Evolutionary conservation across 2,113 vertebrate species (phyloP), one percentile per base, ranked within the genome.

Genomic region (Seriola quinqueradiata): DNA sequence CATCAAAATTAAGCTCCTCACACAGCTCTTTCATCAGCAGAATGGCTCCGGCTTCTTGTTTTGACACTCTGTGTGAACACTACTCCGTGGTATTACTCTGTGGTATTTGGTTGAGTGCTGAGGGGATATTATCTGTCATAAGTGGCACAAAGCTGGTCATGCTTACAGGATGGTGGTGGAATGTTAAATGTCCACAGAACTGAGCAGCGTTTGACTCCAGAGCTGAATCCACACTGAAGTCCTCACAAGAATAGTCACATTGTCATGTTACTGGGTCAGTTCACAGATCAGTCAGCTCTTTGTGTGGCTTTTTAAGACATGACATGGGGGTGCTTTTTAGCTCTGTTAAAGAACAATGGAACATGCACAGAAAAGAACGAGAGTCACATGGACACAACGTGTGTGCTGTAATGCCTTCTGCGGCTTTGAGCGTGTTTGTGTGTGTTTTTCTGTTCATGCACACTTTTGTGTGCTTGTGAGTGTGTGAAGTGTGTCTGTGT

Each of bases 221-320:
- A 59, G 44, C 72, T 57, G 67, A 60, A 59, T 70, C 16, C 48
- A 23, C 16, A 36, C 46, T 3, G 4, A 55, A 32, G 69, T 65
- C 72, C 55, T 68, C 74, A 8, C 21, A 69, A 89, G 64, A 84
- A 79, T 38, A 77, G 63, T 74, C 50, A 60, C 77, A 61, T 90
- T 87, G 83, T 91, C 65, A 48, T 46, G 52, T 38, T 28, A n/a
- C 52, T 21, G 58, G 86, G 64, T 64, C 81, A 38, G 6, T 32
- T n/a, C 67, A 10, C 44, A 50, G 34, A 50, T 81, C 80, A 80
- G 66, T 59, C 25, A 36, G 72, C 71, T 76, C 75, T 70, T 79
- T 79, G 80, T 84, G 63, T 63, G 60, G 42, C 48, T 58, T 69
- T 34, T 70, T 68, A 57, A 70, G 80, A 67, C 54, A 48, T 65